Evolutionary conservation across 2,113 vertebrate species (phyloP).

Genomic region (Salvelinus sp.): DNA sequence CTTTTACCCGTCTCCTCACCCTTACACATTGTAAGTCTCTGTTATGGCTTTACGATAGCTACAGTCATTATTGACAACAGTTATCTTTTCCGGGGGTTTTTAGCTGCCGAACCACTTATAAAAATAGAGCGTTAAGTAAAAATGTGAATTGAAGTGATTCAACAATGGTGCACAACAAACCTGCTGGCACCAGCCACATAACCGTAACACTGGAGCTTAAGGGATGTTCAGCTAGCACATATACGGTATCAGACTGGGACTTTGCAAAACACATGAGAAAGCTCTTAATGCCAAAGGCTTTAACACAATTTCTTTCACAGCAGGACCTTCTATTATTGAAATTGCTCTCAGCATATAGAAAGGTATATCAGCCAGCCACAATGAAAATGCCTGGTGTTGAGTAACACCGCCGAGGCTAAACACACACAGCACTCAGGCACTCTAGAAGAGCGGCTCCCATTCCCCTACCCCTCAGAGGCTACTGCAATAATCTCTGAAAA

Average conservation of each 20-base stretch:
- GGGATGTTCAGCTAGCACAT: not conserved
- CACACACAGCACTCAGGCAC: not conserved
- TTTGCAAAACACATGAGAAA: constrained; percentile 2
- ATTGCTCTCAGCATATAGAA: constrained; percentile 5
- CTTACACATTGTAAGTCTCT: no score
- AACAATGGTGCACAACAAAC: not conserved
- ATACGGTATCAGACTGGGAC: not conserved
- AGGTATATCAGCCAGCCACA: constrained; percentile 4
- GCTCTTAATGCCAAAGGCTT: constrained; percentile 3
- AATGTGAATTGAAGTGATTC: not conserved
- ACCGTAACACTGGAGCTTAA: not conserved
- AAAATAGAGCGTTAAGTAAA: not conserved
- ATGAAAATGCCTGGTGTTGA: not conserved
- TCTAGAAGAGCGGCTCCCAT: not conserved
- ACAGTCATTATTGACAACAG: not conserved
- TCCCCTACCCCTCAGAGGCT: not conserved
- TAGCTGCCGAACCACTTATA: no score
- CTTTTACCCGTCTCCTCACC: not conserved
- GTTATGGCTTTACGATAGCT: not conserved
- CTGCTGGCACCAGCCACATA: not conserved
- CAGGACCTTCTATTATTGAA: not conserved
- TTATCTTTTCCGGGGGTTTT: no score
- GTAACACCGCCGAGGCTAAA: not conserved
- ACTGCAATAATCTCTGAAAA: not conserved
- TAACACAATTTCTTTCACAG: constrained; percentile 1